Evolutionary conservation across 2,113 vertebrate genomes (phyloP).

Genomic region (Galbula dea): DNA sequence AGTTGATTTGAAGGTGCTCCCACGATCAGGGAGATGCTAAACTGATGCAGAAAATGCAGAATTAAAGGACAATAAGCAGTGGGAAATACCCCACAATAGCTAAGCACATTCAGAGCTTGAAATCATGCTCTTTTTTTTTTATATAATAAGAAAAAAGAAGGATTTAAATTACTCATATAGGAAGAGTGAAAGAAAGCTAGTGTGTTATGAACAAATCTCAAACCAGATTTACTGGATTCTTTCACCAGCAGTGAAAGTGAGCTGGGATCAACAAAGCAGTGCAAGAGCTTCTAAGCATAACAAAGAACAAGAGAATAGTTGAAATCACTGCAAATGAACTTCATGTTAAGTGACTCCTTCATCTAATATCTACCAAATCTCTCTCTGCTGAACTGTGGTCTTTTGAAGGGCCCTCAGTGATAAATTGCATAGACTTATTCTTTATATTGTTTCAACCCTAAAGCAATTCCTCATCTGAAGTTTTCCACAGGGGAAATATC

Average conservation of each 20-base stretch:
- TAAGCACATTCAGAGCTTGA: rapidly evolving
- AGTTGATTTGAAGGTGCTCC: not conserved
- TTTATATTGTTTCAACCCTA: not conserved
- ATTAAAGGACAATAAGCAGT: not conserved
- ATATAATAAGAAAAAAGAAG: not conserved
- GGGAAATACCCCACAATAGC: not conserved
- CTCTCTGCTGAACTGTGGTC: not conserved
- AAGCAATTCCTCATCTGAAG: not conserved
- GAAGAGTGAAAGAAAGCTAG: not conserved
- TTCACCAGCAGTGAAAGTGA: not conserved
- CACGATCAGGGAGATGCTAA: not conserved
- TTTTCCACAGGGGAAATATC: not conserved
- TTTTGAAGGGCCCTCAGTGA: not conserved
- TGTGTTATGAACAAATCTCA: not conserved
- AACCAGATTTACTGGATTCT: not conserved
- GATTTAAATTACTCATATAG: not conserved
- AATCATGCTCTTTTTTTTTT: not conserved
- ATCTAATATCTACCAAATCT: not conserved
- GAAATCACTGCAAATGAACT: not conserved
- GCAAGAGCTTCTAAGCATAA: not conserved
- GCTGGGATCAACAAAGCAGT: not conserved
- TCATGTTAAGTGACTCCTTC: not conserved
- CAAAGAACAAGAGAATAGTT: not conserved
- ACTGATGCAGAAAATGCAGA: not conserved
- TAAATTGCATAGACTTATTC: not conserved